Evolutionary conservation across 2,113 vertebrate genomes (phyloP).

Genomic region (Crotalus helleri): DNA sequence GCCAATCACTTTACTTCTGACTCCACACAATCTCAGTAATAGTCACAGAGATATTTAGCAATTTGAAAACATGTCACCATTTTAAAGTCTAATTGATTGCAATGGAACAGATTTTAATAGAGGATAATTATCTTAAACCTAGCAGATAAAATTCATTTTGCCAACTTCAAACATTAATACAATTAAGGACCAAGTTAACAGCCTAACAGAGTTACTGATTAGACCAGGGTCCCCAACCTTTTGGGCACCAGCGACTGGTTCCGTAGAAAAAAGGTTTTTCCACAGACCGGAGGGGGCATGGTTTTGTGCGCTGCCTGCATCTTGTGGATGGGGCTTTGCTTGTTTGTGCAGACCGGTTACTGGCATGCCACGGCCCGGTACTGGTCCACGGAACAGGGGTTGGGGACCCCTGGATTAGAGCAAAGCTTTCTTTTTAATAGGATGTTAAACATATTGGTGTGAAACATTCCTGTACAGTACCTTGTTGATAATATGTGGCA

Average conservation of each 20-base stretch:
- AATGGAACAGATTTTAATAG: not conserved
- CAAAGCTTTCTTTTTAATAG: not conserved
- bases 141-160: not conserved
- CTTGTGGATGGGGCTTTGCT: no score
- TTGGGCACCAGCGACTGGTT: no score
- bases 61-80: not conserved
- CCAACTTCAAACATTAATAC: not conserved
- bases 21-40: constrained; percentile 2
- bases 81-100: not conserved
- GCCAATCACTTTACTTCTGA: not conserved
- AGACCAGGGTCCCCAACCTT: no score
- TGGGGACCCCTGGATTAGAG: not conserved
- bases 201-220: not conserved
- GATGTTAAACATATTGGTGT: not conserved
- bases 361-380: no score
- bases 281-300: no score
- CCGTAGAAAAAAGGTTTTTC: no score
- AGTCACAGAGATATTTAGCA: not conserved
- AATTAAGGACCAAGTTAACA: not conserved
- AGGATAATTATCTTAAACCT: not conserved
- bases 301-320: no score
- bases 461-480: not conserved
- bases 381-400: no score
- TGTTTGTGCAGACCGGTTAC: no score
- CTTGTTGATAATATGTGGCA: not conserved